Evolutionary conservation across 2,888 invertebrate genomes (phyloP), one percentile per base, ranked within the genome.

Genomic region (Phortica okadai): DNA sequence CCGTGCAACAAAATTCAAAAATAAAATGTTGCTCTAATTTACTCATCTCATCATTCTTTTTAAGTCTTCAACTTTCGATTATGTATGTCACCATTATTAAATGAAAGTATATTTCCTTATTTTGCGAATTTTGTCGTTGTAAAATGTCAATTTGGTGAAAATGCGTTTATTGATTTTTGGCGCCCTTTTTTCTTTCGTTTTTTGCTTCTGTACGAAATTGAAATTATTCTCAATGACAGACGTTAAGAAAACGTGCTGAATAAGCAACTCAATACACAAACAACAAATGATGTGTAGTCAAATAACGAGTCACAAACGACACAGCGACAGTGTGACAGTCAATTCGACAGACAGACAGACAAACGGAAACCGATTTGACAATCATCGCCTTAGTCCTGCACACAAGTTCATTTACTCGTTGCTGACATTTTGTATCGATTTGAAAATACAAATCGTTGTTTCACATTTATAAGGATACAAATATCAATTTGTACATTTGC

Each of bases 141-240:
- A 67, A 21, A 67, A 67, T 69, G 69, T 45, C 69, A 69, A 45
- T 69, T 69, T 69, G 45, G 45, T 69, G 69, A 10, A 69, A 69
- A 69, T 45, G 45, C 7, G 45, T 69, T 21, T 69, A 69, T 69
- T 45, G 69, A 69, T 69, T 69, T 69, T 8, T 44, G 6, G 44
- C 66, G 42, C 1, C 41, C 41, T 3, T 2, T 6, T 58, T 21
- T 21, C 21, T 4, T 21, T 62, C 6, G 33, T 62, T 62, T 62
- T 25, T 25, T 6, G 11, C 50, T 62, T 6, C 21, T 11, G 11
- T n/a, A 41, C n/a, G 25, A 66, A 41, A 33, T 41, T 66, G 66
- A 66, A 66, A 66, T 66, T 66, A 66, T 42, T 8, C 16, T 16
- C 8, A 66, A 66, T 66, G 66, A 66, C 66, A 66, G 66, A 64